Percentiles rank a stretch among this genome's conserved stretches.
Evolutionary conservation across 2,113 vertebrate genomes (phyloP).

Genomic region (Austrofundulus limnaeus): DNA sequence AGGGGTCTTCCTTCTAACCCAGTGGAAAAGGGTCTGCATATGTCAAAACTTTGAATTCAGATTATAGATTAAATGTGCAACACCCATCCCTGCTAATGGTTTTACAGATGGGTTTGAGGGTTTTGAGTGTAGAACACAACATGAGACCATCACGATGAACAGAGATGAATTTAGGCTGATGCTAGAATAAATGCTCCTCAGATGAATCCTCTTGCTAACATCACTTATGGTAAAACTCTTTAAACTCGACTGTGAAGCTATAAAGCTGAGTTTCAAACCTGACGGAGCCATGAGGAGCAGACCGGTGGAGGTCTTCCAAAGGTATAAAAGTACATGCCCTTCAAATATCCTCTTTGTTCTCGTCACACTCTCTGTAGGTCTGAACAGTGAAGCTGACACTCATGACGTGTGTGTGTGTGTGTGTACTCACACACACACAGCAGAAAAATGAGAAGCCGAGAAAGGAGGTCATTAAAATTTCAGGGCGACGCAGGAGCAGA

Average conservation of each 20-base stretch:
- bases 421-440: constrained; percentile 17
- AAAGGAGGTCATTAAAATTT: constrained; percentile 74
- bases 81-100: not conserved
- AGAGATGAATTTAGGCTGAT: too few relatives aligned
- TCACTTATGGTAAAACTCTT: not conserved
- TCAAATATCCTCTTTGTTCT: constrained; percentile 30
- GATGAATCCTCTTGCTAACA: too few relatives aligned
- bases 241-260: not conserved
- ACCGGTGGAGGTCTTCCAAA: constrained; percentile 42
- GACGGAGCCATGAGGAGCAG: constrained; percentile 29
- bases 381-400: constrained; percentile 26
- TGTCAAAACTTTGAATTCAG: too few relatives aligned
- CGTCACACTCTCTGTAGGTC: constrained; percentile 5
- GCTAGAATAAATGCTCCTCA: too few relatives aligned
- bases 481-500: constrained; percentile 63
- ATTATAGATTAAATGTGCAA: not conserved
- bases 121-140: not conserved
- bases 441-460: constrained; percentile 48
- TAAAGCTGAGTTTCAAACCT: constrained; percentile 32
- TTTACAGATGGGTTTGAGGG: constrained; percentile 5
- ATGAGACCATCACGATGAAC: too few relatives aligned
- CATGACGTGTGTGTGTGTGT: constrained; percentile 6
- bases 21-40: too few relatives aligned
- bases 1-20: too few relatives aligned
- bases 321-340: constrained; percentile 55